A percentile compares a stretch with the other conserved stretches of the same genome.
Evolutionary conservation across 2,113 vertebrate species (phyloP).

Genomic region (Climacteris rufus): DNA sequence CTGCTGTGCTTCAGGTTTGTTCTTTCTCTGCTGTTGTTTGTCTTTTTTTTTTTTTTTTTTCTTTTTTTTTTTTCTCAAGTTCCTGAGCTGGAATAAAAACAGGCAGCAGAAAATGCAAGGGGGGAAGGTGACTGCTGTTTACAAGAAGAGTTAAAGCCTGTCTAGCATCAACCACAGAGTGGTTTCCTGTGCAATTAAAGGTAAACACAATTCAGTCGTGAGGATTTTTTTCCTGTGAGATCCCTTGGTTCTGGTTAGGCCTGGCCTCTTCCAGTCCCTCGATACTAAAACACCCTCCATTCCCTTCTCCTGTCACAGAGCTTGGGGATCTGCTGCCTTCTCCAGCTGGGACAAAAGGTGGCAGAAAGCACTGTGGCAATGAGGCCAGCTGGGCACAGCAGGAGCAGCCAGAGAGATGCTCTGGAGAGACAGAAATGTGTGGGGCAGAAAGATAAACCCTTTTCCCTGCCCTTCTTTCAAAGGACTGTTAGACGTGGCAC

Average conservation of each 20-base stretch:
- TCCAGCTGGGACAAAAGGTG: background rate
- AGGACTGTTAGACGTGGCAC: rapidly evolving
- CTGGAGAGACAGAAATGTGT: background rate
- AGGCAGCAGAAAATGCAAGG: background rate
- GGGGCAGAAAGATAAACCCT: background rate
- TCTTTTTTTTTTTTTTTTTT: too few species aligned
- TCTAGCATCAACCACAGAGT: background rate
- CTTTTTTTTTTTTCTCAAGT: background rate
- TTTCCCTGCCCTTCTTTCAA: background rate
- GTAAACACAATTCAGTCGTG: rapidly evolving
- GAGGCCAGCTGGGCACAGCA: background rate
- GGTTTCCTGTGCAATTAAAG: background rate
- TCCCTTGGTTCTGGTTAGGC: background rate
- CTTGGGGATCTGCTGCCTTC: background rate
- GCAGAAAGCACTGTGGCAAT: background rate
- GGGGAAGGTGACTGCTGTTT: background rate
- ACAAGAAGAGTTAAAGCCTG: background rate
- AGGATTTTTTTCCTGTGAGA: background rate
- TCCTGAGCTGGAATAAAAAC: background rate
- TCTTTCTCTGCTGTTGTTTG: background rate
- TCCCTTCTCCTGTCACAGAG: background rate
- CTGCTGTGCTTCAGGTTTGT: background rate
- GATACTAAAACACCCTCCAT: background rate
- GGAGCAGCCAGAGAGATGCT: background rate
- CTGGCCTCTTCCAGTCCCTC: background rate